Conservation (phyloP, 2,113 vertebrate genomes). For the Rhabdomys dilectus region DNA sequence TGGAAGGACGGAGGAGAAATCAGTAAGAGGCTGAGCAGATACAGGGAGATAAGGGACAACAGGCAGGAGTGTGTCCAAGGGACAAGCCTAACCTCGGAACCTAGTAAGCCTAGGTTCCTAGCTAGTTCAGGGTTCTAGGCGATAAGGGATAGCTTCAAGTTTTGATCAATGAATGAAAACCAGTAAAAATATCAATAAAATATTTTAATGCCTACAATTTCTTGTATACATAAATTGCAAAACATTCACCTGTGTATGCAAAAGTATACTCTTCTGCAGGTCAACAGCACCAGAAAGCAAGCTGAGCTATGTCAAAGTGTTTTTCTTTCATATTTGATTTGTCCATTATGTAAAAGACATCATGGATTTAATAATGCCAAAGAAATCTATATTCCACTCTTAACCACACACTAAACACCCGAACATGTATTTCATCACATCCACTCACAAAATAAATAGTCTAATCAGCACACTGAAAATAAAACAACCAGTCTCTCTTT, state of each 20-base stretch:
- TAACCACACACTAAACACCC: constrained; percentile 84
- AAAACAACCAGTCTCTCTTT: constrained; percentile 85
- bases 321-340: constrained; percentile 82
- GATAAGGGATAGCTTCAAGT: constrained; percentile 42
- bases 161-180: constrained; percentile 82
- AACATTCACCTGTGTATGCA: constrained; percentile 85
- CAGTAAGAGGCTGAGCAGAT: background rate
- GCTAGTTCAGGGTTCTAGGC: constrained; percentile 20
- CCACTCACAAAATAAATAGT: constrained; percentile 89
- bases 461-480: constrained; percentile 87
- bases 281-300: constrained; percentile 87
- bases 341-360: constrained; percentile 86
- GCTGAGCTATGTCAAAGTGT: constrained; percentile 78
- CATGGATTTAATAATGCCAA: constrained; percentile 82
- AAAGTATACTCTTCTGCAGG: constrained; percentile 85
- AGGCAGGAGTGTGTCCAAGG: background rate
- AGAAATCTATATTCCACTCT: constrained; percentile 83
- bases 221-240: constrained; percentile 87
- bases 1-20: background rate
- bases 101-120: background rate
- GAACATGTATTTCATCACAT: constrained; percentile 84
- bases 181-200: constrained; percentile 85
- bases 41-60: background rate
- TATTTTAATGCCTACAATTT: constrained; percentile 88
- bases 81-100: background rate